phyloP scores from a whole-genome alignment of 2,888 invertebrate genomes.

The Catocala nupta region DNA sequence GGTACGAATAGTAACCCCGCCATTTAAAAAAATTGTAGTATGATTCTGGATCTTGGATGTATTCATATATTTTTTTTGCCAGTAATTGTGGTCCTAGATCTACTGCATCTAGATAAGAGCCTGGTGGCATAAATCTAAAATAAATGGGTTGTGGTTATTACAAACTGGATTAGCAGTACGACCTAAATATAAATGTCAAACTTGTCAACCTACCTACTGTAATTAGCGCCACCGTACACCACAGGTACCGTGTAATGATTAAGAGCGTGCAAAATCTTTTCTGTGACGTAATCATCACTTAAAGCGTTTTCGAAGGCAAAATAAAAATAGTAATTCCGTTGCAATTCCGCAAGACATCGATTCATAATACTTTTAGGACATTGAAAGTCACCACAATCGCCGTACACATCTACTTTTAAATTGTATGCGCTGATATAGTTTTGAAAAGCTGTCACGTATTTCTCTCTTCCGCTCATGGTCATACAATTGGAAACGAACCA shows the following conservation, averaged over 20 bases:
- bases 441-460: slow-evolving; percentile 56
- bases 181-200: neutral
- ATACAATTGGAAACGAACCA: slow-evolving; percentile 75
- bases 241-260: slow-evolving; percentile 89
- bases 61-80: slow-evolving; percentile 60
- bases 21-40: slow-evolving; percentile 70
- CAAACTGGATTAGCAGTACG: too few relatives aligned
- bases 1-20: slow-evolving; percentile 67
- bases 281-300: slow-evolving; percentile 77
- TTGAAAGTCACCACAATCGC: slow-evolving; percentile 63
- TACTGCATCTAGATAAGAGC: slow-evolving; percentile 68
- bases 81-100: slow-evolving; percentile 59
- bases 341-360: slow-evolving; percentile 61
- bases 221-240: slow-evolving; percentile 90
- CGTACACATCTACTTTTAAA: slow-evolving; percentile 67
- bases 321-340: slow-evolving; percentile 73
- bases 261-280: slow-evolving; percentile 75
- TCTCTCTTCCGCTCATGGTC: slow-evolving; percentile 65
- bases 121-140: slow-evolving; percentile 72
- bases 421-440: slow-evolving; percentile 57
- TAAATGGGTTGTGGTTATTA: neutral
- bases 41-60: slow-evolving; percentile 55
- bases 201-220: slow-evolving; percentile 70
- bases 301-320: slow-evolving; percentile 75
- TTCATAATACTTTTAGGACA: slow-evolving; percentile 64